These are phyloP conservation scores for Pangasianodon hypophthalmus DNA, from an alignment of 2,113 vertebrate species.

Conservation along the genomic window DNA sequence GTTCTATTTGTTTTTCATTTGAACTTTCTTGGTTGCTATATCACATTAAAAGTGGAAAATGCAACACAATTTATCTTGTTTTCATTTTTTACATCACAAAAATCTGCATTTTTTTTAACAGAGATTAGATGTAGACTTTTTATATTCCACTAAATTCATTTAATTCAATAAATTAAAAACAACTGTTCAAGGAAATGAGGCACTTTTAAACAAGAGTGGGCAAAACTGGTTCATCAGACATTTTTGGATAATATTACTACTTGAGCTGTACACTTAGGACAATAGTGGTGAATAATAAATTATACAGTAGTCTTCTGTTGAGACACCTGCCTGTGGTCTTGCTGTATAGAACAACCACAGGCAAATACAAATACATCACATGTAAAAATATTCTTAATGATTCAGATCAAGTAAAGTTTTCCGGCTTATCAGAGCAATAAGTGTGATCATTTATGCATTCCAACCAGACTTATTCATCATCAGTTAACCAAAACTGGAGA, in stretches of 20 bases:
- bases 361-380: background rate
- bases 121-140: background rate
- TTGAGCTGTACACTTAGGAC: background rate
- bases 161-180: constrained; percentile 37
- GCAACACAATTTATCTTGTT: background rate
- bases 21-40: background rate
- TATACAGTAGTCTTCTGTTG: background rate
- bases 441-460: background rate
- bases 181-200: constrained; percentile 45
- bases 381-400: constrained; percentile 13
- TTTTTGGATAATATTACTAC: background rate
- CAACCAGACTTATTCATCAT: background rate
- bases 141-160: background rate
- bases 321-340: background rate
- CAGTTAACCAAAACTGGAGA: background rate
- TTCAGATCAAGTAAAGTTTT: background rate
- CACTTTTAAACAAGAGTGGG: constrained; percentile 55
- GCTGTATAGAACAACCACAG: background rate
- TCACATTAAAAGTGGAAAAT: background rate
- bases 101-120: background rate
- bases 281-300: background rate
- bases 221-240: constrained; percentile 1
- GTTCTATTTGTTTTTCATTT: background rate
- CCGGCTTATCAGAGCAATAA: background rate
- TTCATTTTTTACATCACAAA: background rate